These are phyloP conservation scores for Hypolimnas misippus DNA, from an alignment of 2,888 invertebrate genomes.

Conservation along the genomic window DNA sequence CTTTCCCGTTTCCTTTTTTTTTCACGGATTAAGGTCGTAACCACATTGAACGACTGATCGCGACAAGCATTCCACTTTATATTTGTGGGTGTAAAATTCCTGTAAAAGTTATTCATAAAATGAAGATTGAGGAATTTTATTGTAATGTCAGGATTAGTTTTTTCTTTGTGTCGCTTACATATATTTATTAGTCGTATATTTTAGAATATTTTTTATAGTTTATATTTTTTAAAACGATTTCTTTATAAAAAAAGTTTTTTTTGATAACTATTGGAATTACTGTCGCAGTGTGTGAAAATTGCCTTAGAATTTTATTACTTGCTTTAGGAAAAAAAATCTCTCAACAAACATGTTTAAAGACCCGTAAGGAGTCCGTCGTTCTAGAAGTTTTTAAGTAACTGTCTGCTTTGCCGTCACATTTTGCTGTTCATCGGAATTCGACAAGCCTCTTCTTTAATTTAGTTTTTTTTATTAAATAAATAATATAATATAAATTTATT, in stretches of 20 bases:
- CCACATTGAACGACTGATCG: conserved; percentile 14
- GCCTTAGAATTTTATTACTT: conserved; percentile 63
- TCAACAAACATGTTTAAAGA: conserved; percentile 54
- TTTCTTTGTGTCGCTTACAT: too few relatives aligned
- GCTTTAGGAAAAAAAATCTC: conserved; percentile 58
- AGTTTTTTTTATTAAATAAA: too few relatives aligned
- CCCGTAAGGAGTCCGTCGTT: conserved; percentile 15
- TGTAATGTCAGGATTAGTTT: too few relatives aligned
- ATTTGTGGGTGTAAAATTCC: too few relatives aligned
- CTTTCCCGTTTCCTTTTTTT: conserved; percentile 49
- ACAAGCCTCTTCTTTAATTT: too few relatives aligned
- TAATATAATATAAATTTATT: too few relatives aligned
- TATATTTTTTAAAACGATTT: too few relatives aligned
- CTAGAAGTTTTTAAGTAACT: conserved; percentile 27
- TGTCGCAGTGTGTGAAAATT: conserved; percentile 13
- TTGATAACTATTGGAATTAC: neutral
- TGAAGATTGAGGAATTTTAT: too few relatives aligned
- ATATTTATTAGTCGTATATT: too few relatives aligned
- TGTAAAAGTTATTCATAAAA: neutral
- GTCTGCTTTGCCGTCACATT: neutral
- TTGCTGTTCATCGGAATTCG: neutral
- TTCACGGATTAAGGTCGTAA: conserved; percentile 19
- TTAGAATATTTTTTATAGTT: too few relatives aligned
- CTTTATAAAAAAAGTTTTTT: neutral
- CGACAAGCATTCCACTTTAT: conserved; percentile 7